These are phyloP conservation scores for Mobula hypostoma DNA, from an alignment of 2,113 vertebrate genomes.

Conservation along the genomic window DNA sequence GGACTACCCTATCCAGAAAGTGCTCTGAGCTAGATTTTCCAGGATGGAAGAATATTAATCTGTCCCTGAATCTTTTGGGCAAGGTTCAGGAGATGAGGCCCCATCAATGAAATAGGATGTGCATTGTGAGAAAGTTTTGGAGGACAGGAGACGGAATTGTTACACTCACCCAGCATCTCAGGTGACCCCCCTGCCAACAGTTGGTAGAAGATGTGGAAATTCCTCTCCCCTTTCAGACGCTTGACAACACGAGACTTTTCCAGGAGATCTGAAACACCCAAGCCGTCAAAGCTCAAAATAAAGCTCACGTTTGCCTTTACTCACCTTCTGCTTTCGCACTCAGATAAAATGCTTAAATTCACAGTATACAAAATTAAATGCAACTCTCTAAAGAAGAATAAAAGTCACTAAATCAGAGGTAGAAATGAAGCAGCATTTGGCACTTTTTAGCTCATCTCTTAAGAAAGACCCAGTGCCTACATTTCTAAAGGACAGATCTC, in stretches of 20 bases:
- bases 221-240: constrained; percentile 62
- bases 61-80: background rate
- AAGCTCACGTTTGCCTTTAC: background rate
- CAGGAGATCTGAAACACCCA: constrained; percentile 57
- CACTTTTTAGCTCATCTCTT: background rate
- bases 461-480: background rate
- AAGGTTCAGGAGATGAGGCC: background rate
- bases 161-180: constrained; percentile 56
- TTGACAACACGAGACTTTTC: constrained; percentile 68
- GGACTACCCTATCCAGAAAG: background rate
- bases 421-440: background rate
- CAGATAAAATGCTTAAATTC: background rate
- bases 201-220: constrained; percentile 74
- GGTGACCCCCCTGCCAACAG: constrained; percentile 58
- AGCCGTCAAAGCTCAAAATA: background rate
- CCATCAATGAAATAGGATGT: background rate
- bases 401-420: background rate
- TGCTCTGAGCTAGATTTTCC: background rate
- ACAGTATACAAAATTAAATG: background rate
- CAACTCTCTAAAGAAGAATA: background rate
- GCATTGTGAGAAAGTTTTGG: background rate
- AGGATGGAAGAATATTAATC: background rate
- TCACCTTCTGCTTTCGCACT: background rate
- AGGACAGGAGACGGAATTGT: background rate
- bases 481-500: background rate